Base-by-base conservation (phyloP, 2,113 vertebrate genomes). In the Alectura lathami region DNA sequence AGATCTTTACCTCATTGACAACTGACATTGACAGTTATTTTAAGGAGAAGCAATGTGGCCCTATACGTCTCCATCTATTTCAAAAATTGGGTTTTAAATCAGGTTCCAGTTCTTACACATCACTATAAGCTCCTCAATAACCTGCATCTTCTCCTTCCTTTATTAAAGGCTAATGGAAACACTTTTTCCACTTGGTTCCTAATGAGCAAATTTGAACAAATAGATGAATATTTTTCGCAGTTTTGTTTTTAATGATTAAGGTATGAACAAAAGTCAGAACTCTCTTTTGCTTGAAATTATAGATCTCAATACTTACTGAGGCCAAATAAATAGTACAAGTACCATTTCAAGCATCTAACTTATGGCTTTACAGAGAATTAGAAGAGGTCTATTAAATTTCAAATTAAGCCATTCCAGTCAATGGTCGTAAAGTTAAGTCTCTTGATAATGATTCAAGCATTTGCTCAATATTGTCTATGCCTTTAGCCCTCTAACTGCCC, bases 341-440 rank as follows among this genome's bases (percentile, higher is more conserved):
- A 94, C 77, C 47, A 89, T 94, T 95, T 84, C 83, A 86, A 94
- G 68, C 77, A 94, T 86, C 94, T 91, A 94, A 93, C 75, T 92
- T 80, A 26, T 69, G 64, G 87, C 91, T 97, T 97, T 76, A 91
- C 86, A 95, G 69, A 95, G 82, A 96, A 94, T 84, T 83, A 93
- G 90, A 96, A 95, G 79, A 95, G 72, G 84, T 83, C 64, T 72
- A 34, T 43, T 85, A 64, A 14, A 82, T 53, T 68, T 78, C 48
- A 94, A 26, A 96, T 92, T 53, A 89, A 96, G 93, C 83, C 34
- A 91, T 95, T 95, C 51, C 82, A 86, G 73, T 53, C 75, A 93
- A 53, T 69, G 73, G 43, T 36, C 81, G 89, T 47, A 86, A 82
- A 84, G 91, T 60, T 72, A 74, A 45, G 83, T 86, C 36, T 75